Evolutionary conservation across 2,888 invertebrate genomes (phyloP).

Genomic region (Sclerodermus sp.): DNA sequence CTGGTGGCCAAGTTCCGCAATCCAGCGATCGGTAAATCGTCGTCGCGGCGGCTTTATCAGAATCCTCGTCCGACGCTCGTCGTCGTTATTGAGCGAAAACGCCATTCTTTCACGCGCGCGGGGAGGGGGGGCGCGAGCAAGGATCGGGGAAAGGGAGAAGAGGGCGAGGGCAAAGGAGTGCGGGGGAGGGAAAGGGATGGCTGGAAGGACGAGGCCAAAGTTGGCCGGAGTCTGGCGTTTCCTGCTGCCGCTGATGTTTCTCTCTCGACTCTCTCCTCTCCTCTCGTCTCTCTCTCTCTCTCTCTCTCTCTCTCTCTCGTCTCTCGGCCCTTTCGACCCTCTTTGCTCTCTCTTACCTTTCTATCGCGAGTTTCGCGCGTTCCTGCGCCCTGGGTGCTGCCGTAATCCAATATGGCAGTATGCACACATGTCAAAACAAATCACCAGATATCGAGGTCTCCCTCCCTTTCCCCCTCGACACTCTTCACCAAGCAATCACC

Average conservation of each 20-base stretch:
- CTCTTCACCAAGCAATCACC: too few species aligned
- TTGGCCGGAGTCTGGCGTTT: too few species aligned
- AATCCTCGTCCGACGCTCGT: slow-evolving; percentile 10
- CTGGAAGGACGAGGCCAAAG: too few species aligned
- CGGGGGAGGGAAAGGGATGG: neutral
- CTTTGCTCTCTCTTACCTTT: too few species aligned
- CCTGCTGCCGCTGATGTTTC: too few species aligned
- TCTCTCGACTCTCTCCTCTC: too few species aligned
- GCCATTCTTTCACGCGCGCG: slow-evolving; percentile 16
- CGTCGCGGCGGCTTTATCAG: too few species aligned
- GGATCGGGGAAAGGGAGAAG: neutral
- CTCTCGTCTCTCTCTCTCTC: too few species aligned
- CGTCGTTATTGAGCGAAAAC: slow-evolving; percentile 20
- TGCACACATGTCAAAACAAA: slow-evolving; percentile 55
- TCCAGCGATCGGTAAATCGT: too few species aligned
- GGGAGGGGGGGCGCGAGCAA: neutral
- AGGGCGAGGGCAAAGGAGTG: neutral
- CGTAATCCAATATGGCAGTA: slow-evolving; percentile 49
- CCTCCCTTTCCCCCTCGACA: neutral
- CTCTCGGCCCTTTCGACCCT: slow-evolving; percentile 13
- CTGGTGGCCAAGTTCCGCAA: too few species aligned
- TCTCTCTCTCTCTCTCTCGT: slow-evolving; percentile 23
- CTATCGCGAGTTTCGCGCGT: slow-evolving; percentile 21
- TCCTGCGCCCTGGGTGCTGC: slow-evolving; percentile 11
- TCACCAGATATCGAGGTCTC: slow-evolving; percentile 29